A percentile compares a stretch with the other conserved stretches of the same genome.
phyloP scores from a whole-genome alignment of 1,140 invertebrate genomes.

The Mylabris phalerata region DNA sequence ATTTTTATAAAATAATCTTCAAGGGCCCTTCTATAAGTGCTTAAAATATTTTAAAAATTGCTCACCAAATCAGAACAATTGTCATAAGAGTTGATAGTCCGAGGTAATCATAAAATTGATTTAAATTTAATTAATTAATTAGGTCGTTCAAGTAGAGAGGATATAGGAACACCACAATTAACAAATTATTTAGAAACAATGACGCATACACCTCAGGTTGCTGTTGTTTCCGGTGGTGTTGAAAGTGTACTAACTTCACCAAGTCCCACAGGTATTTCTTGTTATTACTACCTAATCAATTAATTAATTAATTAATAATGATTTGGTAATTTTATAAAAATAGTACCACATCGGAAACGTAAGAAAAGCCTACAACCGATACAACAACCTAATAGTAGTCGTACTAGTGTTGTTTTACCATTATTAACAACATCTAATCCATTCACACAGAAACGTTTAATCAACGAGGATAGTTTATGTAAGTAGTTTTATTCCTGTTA shows the following conservation, averaged over 20 bases:
- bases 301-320: not conserved
- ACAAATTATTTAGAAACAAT: slow-evolving; percentile 17
- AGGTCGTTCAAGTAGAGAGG: slow-evolving; percentile 9
- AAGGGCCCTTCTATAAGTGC: too few species aligned
- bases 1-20: too few species aligned
- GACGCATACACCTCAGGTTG: slow-evolving; percentile 31
- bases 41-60: too few species aligned
- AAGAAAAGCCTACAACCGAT: slow-evolving; percentile 53
- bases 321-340: not conserved
- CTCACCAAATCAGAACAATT: too few species aligned
- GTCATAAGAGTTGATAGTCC: too few species aligned
- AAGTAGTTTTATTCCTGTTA: slow-evolving; percentile 10
- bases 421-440: slow-evolving; percentile 51
- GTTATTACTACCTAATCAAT: not conserved
- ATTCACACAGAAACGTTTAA: slow-evolving; percentile 37
- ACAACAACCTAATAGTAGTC: slow-evolving; percentile 60
- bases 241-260: slow-evolving; percentile 48
- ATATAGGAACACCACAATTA: slow-evolving; percentile 18
- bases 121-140: not conserved
- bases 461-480: slow-evolving; percentile 34
- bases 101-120: too few species aligned
- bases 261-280: slow-evolving; percentile 49
- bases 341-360: slow-evolving; percentile 31
- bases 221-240: slow-evolving; percentile 39
- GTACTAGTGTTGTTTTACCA: slow-evolving; percentile 70